phyloP scores from a whole-genome alignment of 2,888 invertebrate species.

The Bibio marci region DNA sequence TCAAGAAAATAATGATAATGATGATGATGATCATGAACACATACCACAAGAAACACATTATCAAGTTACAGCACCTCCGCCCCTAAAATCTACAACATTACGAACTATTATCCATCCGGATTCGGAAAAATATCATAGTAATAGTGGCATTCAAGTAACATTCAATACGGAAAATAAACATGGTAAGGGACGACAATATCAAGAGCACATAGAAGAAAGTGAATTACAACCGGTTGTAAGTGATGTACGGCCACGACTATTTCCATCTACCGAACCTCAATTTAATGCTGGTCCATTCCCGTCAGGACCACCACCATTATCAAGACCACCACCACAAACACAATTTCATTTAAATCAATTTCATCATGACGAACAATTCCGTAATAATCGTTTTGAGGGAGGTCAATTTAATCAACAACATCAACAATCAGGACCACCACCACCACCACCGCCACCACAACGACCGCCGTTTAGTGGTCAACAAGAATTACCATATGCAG shows the following conservation, averaged over 20 bases:
- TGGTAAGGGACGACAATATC: constrained; percentile 28
- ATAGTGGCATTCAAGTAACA: constrained; percentile 65
- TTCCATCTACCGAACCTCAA: neutral
- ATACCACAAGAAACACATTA: constrained; percentile 25
- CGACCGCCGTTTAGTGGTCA: constrained; percentile 10
- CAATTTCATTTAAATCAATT: too few relatives aligned
- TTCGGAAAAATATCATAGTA: constrained; percentile 65
- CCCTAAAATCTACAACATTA: constrained; percentile 55
- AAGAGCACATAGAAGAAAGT: constrained; percentile 40
- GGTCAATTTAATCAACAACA: constrained; percentile 1
- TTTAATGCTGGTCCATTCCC: neutral
- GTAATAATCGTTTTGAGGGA: too few relatives aligned
- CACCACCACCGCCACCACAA: constrained; percentile 7
- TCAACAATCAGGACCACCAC: neutral
- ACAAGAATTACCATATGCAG: neutral
- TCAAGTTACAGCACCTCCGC: constrained; percentile 34
- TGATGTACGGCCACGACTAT: neutral
- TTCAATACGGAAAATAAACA: constrained; percentile 46
- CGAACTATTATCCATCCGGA: constrained; percentile 75
- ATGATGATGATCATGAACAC: constrained; percentile 22
- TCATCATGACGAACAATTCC: too few relatives aligned
- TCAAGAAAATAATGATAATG: constrained; percentile 39
- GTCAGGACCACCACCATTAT: neutral
- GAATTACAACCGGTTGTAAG: constrained; percentile 46
- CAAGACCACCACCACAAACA: neutral